A percentile compares a stretch with the other conserved stretches of the same genome.
Conservation (phyloP, 2,113 vertebrate genomes). For the Vimba vimba region DNA sequence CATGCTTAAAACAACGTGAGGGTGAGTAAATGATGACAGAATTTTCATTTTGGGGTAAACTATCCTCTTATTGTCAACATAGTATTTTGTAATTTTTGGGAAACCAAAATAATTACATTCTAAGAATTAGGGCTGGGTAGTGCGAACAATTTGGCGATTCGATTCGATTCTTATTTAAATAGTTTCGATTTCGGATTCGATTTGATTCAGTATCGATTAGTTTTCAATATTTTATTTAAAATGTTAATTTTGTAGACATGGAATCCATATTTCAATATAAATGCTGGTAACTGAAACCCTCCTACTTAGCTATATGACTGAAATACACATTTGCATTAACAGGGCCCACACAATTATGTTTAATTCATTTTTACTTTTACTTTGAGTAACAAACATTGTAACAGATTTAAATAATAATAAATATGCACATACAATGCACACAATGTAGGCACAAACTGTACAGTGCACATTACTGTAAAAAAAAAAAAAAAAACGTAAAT, state of each 20-base stretch:
- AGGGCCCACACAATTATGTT: no score
- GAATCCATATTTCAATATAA: no score
- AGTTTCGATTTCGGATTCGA: no score
- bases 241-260: no score
- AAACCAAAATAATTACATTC: neutral
- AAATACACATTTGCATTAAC: neutral
- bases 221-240: no score
- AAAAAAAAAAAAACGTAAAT: no score
- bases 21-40: no score
- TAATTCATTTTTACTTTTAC: neutral
- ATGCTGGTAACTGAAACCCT: neutral
- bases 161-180: no score
- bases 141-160: no score
- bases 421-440: neutral
- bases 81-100: neutral
- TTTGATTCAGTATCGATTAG: no score
- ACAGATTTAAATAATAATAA: neutral
- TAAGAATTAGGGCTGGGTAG: neutral
- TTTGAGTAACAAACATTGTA: neutral
- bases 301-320: neutral
- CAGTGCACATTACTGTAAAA: neutral
- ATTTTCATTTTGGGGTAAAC: no score
- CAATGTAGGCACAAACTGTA: neutral
- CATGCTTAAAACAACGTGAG: no score
- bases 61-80: neutral